Base-by-base conservation (phyloP, 2,797 vertebrate species). In the Rachycentron canadum region DNA sequence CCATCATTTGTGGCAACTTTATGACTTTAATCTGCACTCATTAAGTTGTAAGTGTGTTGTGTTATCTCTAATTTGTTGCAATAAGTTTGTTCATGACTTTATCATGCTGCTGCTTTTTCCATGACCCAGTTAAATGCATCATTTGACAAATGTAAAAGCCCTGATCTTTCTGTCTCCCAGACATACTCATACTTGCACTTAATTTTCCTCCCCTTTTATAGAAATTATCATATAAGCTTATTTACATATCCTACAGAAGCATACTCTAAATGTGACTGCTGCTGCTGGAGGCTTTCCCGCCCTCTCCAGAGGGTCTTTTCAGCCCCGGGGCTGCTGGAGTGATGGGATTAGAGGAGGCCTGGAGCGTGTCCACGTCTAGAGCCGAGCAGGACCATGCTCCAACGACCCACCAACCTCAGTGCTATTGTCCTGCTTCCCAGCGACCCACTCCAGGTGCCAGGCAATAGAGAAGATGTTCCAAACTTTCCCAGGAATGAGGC, bases 301-400 rank as follows among this genome's bases (percentile, higher is more conserved):
- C 91, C 88, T 90, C 91, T 90, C 91, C 86, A 88, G 83, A 86
- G 88, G 89, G 85, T 87, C 88, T 79, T 92, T 94, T 93, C 90
- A 93, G 88, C 85, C 90, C 74, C 32, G 19, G 82, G 83, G 84
- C 88, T 88, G 90, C 89, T 76, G 83, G 71, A 81, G 81, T 92
- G 92, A 93, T 93, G 84, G 91, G 91, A 93, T 93, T 93, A 93
- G 69, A 70, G 86, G 79, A 89, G 79, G 87, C 90, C 92, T 91
- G 90, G 86, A 93, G 90, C 88, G 88, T 93, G 90, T 92, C 92
- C 89, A 90, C 78, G 86, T 90, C 88, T 90, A 83, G 84, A 91
- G 89, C 88, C 84, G 82, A 87, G 85, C 86, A 75, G 86, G 88
- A 90, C 86, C 71, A 40, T 83, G 82, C 87, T 89, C 86, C 74